Evolutionary conservation across 2,888 invertebrate genomes (phyloP).

Genomic region (Hydroisotoma schaefferi): DNA sequence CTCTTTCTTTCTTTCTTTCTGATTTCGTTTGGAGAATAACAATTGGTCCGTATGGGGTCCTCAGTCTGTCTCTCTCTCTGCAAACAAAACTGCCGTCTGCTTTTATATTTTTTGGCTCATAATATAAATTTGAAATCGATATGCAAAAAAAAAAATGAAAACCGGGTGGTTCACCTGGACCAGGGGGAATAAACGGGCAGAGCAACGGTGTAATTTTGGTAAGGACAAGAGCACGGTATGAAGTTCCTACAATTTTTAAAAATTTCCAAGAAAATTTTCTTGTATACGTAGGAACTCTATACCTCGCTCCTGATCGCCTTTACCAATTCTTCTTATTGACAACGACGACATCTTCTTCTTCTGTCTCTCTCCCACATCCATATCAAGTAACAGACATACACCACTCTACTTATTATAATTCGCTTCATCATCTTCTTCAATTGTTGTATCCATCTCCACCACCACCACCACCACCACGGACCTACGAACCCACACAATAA

Average conservation of each 20-base stretch:
- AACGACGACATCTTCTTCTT: too few species aligned
- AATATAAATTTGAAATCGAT: too few species aligned
- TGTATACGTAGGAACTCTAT: constrained; percentile 14
- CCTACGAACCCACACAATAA: too few species aligned
- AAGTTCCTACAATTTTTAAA: constrained; percentile 17
- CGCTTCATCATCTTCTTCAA: constrained; percentile 15
- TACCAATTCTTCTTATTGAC: background rate
- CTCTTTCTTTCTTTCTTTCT: background rate
- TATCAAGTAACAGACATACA: constrained; percentile 12
- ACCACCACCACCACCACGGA: too few species aligned
- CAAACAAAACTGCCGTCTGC: too few species aligned
- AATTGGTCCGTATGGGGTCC: background rate
- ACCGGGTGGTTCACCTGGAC: background rate
- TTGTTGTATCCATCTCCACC: constrained; percentile 8
- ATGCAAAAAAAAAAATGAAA: too few species aligned
- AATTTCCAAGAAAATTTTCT: constrained; percentile 2
- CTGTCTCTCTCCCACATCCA: constrained; percentile 10
- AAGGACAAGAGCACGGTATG: constrained; percentile 13
- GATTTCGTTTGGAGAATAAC: background rate
- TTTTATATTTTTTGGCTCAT: too few species aligned
- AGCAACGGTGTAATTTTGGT: constrained; percentile 10
- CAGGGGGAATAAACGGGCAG: background rate
- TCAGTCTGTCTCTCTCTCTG: too few species aligned
- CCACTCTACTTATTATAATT: too few species aligned
- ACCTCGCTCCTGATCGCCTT: constrained; percentile 10